Conservation (phyloP, 2,113 vertebrate genomes). For the Vicugna pacos region DNA sequence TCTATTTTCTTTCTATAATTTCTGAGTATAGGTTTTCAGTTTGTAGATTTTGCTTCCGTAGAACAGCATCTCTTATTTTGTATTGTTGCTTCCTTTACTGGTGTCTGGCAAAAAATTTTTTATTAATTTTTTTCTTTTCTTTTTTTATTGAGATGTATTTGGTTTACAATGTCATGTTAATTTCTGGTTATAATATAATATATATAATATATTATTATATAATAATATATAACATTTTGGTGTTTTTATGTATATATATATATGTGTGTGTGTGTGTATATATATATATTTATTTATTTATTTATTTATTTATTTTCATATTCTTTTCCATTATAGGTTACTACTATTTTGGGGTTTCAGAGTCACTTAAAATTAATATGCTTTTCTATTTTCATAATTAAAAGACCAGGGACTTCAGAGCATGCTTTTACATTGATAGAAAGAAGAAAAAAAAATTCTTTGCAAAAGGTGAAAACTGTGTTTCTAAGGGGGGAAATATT, state of each 20-base stretch:
- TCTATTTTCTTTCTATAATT: background rate
- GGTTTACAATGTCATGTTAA: too few species aligned
- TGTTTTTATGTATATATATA: too few species aligned
- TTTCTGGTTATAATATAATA: too few species aligned
- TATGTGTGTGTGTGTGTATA: too few species aligned
- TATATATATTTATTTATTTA: too few species aligned
- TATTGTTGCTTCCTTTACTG: background rate
- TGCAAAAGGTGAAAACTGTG: background rate
- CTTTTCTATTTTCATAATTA: background rate
- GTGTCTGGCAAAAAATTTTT: background rate
- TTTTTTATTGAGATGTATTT: too few species aligned
- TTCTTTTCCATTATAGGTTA: too few species aligned
- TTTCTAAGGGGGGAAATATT: background rate
- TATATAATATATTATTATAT: too few species aligned
- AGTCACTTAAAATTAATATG: background rate
- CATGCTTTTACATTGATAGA: background rate
- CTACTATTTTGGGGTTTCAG: background rate
- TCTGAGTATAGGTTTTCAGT: background rate
- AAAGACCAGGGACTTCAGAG: background rate
- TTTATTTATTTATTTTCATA: too few species aligned
- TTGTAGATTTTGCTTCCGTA: background rate
- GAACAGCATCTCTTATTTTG: background rate
- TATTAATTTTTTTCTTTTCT: too few species aligned
- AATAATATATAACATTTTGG: too few species aligned
- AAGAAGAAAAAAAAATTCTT: background rate